Conservation (phyloP, 1,140 invertebrate genomes). For the Physella acuta region DNA sequence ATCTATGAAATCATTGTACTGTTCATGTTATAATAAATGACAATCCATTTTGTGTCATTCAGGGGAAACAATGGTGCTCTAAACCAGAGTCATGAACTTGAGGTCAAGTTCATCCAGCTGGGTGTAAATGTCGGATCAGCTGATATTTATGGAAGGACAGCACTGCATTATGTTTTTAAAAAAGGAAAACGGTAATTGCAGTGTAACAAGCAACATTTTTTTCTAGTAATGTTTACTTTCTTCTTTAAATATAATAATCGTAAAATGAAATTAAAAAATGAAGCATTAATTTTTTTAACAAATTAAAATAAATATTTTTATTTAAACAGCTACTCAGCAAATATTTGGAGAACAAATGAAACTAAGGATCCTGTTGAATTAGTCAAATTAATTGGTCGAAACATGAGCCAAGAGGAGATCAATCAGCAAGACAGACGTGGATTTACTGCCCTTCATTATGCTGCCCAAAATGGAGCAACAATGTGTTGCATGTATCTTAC, state of each 20-base stretch:
- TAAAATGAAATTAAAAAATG: no score
- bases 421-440: slow-evolving; percentile 57
- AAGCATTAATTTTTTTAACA: no score
- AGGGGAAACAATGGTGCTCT: slow-evolving; percentile 46
- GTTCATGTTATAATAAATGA: no score
- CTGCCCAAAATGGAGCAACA: slow-evolving; percentile 61
- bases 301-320: no score
- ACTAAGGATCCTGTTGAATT: slow-evolving; percentile 62
- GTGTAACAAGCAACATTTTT: no score
- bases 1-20: no score
- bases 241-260: no score
- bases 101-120: slow-evolving; percentile 44
- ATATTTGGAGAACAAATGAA: no score
- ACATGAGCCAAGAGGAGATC: slow-evolving; percentile 52
- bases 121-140: slow-evolving; percentile 40
- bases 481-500: slow-evolving; percentile 60
- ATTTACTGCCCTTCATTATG: slow-evolving; percentile 61
- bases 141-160: slow-evolving; percentile 39
- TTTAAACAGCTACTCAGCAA: no score
- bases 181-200: slow-evolving; percentile 44
- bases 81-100: slow-evolving; percentile 47
- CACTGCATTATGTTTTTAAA: slow-evolving; percentile 63
- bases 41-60: background rate
- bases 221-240: no score
- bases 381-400: slow-evolving; percentile 46